Conservation (phyloP, 2,797 vertebrate genomes). For the Pelochelys cantorii region DNA sequence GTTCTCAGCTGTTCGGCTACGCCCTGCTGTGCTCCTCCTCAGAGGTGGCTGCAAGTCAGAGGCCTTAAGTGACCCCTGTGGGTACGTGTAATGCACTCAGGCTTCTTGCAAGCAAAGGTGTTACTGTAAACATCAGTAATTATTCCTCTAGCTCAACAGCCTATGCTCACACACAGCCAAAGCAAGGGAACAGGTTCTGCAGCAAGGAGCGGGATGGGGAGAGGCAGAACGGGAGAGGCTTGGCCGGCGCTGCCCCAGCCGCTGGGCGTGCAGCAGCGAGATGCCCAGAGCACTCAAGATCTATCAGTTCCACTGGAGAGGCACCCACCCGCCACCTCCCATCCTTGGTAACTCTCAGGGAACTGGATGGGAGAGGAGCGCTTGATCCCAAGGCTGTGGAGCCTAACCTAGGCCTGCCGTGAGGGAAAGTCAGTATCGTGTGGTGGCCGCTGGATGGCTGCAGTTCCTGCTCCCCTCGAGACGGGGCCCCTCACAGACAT, state of each 20-base stretch:
- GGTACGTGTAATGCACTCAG: not conserved
- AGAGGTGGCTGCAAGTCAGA: rapidly evolving
- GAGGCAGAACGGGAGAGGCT: constrained; percentile 27
- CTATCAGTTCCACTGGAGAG: rapidly evolving
- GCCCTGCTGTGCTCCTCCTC: rapidly evolving
- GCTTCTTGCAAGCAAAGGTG: not conserved
- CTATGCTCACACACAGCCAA: not conserved
- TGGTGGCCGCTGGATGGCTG: too few species aligned
- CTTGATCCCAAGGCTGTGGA: too few species aligned
- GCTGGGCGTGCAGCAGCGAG: rapidly evolving
- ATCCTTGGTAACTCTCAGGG: not conserved
- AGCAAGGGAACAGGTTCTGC: constrained; percentile 64
- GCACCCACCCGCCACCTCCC: not conserved
- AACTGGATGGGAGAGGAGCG: not conserved
- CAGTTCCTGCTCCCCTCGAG: not conserved
- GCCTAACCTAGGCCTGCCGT: not conserved
- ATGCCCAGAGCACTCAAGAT: not conserved
- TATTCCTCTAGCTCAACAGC: not conserved
- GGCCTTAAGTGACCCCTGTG: not conserved
- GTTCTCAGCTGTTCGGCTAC: rapidly evolving
- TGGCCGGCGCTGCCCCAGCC: not conserved
- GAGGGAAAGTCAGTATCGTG: not conserved
- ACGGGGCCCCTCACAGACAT: too few species aligned
- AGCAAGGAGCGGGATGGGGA: constrained; percentile 41
- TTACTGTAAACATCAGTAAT: not conserved